Evolutionary conservation across 2,888 invertebrate genomes (phyloP).

Genomic region (Pemphredon lugubris): DNA sequence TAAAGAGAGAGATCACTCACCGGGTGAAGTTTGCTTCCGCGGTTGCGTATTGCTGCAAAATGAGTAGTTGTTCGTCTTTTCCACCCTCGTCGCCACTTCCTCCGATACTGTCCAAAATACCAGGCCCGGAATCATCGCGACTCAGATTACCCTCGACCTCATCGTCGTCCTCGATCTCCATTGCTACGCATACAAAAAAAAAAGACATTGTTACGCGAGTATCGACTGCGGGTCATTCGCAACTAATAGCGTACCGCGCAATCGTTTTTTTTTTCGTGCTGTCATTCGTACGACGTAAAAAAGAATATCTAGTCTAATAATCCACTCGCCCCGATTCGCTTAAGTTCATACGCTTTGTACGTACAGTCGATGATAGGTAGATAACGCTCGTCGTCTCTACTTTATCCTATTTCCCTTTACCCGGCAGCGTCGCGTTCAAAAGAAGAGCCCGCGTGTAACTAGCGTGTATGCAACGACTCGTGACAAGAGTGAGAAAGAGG

Average conservation of each 20-base stretch:
- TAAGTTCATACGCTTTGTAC: too few species aligned
- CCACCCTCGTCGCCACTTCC: constrained; percentile 65
- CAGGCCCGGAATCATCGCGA: constrained; percentile 40
- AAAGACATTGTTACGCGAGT: neutral
- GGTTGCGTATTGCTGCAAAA: constrained; percentile 69
- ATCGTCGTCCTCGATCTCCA: constrained; percentile 71
- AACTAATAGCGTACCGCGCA: too few species aligned
- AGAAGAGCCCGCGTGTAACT: constrained; percentile 35
- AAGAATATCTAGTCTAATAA: neutral
- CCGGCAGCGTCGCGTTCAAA: constrained; percentile 17
- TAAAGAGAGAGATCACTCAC: constrained; percentile 63
- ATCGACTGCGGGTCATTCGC: too few species aligned
- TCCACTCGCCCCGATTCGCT: neutral
- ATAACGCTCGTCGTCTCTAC: too few species aligned
- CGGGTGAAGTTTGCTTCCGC: constrained; percentile 69
- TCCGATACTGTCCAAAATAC: constrained; percentile 39
- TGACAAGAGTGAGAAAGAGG: constrained; percentile 49
- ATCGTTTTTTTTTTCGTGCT: neutral
- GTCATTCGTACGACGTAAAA: neutral
- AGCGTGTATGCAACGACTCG: constrained; percentile 50
- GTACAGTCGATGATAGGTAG: too few species aligned
- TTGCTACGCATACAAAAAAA: constrained; percentile 58
- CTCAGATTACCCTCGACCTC: constrained; percentile 57
- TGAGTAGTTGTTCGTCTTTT: constrained; percentile 67
- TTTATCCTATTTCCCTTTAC: constrained; percentile 40